Evolutionary conservation across 2,797 vertebrate species (phyloP).

Genomic region (Acanthornis magna): DNA sequence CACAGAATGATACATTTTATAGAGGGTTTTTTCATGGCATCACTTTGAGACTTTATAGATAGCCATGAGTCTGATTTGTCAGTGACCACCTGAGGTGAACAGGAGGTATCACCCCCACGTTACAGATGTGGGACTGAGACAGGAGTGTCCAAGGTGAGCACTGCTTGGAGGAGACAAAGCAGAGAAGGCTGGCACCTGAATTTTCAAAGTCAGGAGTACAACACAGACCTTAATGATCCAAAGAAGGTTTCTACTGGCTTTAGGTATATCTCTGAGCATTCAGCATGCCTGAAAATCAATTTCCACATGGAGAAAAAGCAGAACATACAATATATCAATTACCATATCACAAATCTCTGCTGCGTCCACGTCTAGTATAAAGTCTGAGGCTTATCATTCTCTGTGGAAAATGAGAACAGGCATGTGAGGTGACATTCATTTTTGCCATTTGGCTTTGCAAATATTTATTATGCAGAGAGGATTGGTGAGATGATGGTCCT

Average conservation of each 20-base stretch:
- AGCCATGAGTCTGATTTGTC: not conserved
- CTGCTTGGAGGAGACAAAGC: not conserved
- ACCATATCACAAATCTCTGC: not conserved
- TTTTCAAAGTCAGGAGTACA: not conserved
- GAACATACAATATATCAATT: not conserved
- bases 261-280: not conserved
- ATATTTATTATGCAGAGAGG: not conserved
- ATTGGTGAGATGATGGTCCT: not conserved
- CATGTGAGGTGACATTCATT: not conserved
- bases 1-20: not conserved
- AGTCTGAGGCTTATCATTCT: not conserved
- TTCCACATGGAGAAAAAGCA: not conserved
- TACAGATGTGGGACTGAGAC: not conserved
- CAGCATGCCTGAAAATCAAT: not conserved
- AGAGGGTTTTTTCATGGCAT: not conserved
- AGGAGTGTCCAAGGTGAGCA: not conserved
- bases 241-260: not conserved
- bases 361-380: not conserved
- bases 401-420: not conserved
- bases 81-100: not conserved
- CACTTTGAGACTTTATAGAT: not conserved
- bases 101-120: not conserved
- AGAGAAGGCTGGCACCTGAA: not conserved
- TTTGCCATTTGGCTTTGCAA: not conserved
- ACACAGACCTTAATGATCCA: not conserved